phyloP scores from a whole-genome alignment of 2,888 invertebrate genomes.

The Campoplex nolae region DNA sequence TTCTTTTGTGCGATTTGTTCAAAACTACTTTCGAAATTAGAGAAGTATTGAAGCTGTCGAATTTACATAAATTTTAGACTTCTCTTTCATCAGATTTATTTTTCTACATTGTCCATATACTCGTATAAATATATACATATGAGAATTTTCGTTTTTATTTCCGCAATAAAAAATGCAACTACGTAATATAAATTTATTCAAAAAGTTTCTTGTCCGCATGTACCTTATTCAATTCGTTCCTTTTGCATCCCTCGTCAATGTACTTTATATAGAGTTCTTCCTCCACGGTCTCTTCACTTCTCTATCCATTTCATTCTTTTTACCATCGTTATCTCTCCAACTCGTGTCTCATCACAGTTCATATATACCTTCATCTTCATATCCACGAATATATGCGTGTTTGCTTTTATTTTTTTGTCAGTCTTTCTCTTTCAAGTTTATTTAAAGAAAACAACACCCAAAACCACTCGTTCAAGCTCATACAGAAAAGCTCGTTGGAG shows the following conservation, averaged over 20 bases:
- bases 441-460: constrained; percentile 40
- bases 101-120: no score
- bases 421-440: not conserved
- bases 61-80: no score
- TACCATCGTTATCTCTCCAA: constrained; percentile 7
- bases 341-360: constrained; percentile 34
- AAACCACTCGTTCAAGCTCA: constrained; percentile 21
- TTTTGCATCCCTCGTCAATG: constrained; percentile 27
- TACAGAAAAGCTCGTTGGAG: not conserved
- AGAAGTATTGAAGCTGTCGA: no score
- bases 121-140: no score
- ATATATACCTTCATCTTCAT: not conserved
- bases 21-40: not conserved
- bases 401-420: not conserved
- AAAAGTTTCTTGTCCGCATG: constrained; percentile 34
- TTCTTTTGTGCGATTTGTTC: not conserved
- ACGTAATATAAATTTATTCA: not conserved
- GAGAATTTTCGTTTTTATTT: no score
- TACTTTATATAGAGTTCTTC: constrained; percentile 24
- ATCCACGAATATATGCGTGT: not conserved
- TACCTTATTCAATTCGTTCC: constrained; percentile 34
- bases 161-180: not conserved
- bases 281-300: constrained; percentile 17
- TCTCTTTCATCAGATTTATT: no score
- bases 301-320: constrained; percentile 12